Evolutionary conservation across 1,140 invertebrate species (phyloP), one percentile per base, ranked within the genome.

Genomic region (Drosophila varians): DNA sequence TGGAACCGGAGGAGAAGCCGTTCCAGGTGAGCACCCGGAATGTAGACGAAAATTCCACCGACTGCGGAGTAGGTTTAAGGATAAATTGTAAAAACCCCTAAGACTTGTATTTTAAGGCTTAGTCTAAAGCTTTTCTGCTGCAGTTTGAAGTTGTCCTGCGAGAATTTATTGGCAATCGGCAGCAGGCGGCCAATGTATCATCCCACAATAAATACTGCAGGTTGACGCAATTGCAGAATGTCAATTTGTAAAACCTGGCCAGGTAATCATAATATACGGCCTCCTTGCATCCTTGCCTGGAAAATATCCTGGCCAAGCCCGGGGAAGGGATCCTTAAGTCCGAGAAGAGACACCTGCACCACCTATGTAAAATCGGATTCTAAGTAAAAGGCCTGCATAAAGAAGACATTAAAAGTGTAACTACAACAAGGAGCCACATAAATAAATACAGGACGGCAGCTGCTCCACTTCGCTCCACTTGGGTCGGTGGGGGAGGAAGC

Each of bases 391-490:
- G 47, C 66, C 42, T 73, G 60, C 60, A 77, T 77, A 68, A 77
- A 48, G 75, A 78, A 74, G 75, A 80, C 71, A 79, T 79, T 70
- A 80, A 76, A 73, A 65, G 49, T 53, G 61, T 71, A 74, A 40
- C 51, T 66, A 49, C 55, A 66, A 43, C 76, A 73, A 74, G 56
- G 61, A 75, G 26, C 42, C 66, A 64, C 74, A 80, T 75, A 86
- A 80, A 82, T 87, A 87, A 74, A 83, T 74, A 71, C n/a, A n/a
- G n/a, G n/a, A 77, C 82, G 87, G 62, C 82, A 87, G 74, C 77
- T 86, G 80, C 73, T 77, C 14, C 36, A 58, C 64, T 82, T 86
- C 26, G 26, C 26, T 80, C 77, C 73, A 45, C 26, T 68, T 57
- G 18, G n/a, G n/a, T n/a, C n/a, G n/a, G n/a, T 21, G 21, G 31